Evolutionary conservation across 2,113 vertebrate species (phyloP).

Genomic region (Eolophus roseicapilla): DNA sequence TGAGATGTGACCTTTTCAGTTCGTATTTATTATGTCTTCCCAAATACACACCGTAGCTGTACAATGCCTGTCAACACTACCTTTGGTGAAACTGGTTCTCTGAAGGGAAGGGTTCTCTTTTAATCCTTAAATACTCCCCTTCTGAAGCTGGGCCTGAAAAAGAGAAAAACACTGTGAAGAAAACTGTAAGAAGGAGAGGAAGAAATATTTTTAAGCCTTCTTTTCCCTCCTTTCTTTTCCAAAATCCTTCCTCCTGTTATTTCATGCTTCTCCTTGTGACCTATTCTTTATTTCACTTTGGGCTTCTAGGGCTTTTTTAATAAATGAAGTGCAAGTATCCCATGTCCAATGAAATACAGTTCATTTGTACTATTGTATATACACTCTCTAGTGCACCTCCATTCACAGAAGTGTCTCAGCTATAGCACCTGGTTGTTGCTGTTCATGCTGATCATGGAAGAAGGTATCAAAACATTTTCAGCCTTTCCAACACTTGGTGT

Average conservation of each 20-base stretch:
- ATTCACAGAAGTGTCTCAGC: not conserved
- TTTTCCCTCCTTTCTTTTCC: not conserved
- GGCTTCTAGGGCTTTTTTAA: not conserved
- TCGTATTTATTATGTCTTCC: slow-evolving; percentile 64
- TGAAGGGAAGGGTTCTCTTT: slow-evolving; percentile 18
- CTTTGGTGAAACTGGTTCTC: not conserved
- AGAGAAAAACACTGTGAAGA: not conserved
- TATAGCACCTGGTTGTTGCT: not conserved
- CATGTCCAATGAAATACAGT: not conserved
- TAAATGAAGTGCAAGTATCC: not conserved
- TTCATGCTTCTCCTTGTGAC: not conserved
- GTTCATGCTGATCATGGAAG: not conserved
- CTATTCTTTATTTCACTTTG: not conserved
- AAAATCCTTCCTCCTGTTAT: not conserved
- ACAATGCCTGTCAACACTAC: slow-evolving; percentile 61
- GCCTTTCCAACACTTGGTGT: not conserved
- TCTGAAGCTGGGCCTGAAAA: not conserved
- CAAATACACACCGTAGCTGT: slow-evolving; percentile 42
- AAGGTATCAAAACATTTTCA: not conserved
- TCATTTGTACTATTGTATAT: not conserved
- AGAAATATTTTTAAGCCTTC: not conserved
- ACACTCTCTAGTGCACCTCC: rapidly evolving
- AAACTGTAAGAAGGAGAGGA: not conserved
- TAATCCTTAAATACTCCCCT: not conserved
- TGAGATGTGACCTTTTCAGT: slow-evolving; percentile 72